These are phyloP conservation scores for Tineola bisselliella DNA, from an alignment of 2,888 invertebrate species.

Conservation along the genomic window DNA sequence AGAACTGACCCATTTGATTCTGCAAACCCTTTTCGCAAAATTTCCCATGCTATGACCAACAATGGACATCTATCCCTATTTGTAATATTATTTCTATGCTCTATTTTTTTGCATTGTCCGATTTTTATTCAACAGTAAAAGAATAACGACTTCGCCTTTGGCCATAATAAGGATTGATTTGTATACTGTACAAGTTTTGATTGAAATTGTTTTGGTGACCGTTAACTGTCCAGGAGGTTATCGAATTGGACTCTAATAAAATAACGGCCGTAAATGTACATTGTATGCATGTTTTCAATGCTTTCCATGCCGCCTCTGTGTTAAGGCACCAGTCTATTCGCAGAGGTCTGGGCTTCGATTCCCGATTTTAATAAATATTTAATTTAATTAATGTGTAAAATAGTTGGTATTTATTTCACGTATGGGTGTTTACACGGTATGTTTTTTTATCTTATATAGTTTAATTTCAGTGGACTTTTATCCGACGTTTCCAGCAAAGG, in stretches of 20 bases:
- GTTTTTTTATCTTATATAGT: too few relatives aligned
- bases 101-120: constrained; percentile 65
- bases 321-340: too few relatives aligned
- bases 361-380: too few relatives aligned
- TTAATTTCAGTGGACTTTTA: too few relatives aligned
- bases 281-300: too few relatives aligned
- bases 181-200: constrained; percentile 7
- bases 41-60: constrained; percentile 57
- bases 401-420: too few relatives aligned
- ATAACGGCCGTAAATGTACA: too few relatives aligned
- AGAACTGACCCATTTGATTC: constrained; percentile 55
- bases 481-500: too few relatives aligned
- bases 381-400: too few relatives aligned
- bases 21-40: constrained; percentile 44
- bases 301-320: too few relatives aligned
- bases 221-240: constrained; percentile 28
- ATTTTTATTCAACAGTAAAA: constrained; percentile 18
- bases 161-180: constrained; percentile 23
- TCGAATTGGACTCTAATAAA: constrained; percentile 12
- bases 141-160: constrained; percentile 51
- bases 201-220: constrained; percentile 31
- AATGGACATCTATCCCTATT: constrained; percentile 37
- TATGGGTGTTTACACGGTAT: too few relatives aligned
- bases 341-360: too few relatives aligned
- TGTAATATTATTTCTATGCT: constrained; percentile 52